Conservation (phyloP, 2,797 vertebrate species). For the Enteromius radiatus region DNA sequence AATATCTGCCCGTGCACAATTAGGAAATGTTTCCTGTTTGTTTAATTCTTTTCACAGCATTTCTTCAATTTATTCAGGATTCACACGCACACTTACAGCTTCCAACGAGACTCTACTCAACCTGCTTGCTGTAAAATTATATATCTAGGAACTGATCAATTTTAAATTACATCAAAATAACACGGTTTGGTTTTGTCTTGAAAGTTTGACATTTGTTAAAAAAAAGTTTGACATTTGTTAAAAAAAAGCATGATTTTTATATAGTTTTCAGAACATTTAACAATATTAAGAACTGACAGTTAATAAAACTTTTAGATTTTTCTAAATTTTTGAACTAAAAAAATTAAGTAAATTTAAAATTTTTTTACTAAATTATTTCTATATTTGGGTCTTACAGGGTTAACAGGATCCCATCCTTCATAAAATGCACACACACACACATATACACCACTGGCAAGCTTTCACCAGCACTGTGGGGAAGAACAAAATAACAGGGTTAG, state of each 20-base stretch:
- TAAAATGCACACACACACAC: background rate
- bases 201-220: too few relatives aligned
- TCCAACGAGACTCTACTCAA: background rate
- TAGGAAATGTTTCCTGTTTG: background rate
- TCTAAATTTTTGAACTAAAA: background rate
- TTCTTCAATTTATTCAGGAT: background rate
- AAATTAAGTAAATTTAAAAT: too few relatives aligned
- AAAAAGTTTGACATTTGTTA: background rate
- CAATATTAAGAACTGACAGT: background rate
- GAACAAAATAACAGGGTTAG: constrained; percentile 57
- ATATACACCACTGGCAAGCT: constrained; percentile 1
- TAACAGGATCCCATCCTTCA: background rate
- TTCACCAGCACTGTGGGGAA: constrained; percentile 33
- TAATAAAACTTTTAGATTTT: background rate
- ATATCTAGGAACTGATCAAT: background rate
- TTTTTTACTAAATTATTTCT: too few relatives aligned
- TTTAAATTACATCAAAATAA: background rate
- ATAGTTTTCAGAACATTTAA: background rate
- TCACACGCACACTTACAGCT: background rate
- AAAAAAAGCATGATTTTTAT: background rate
- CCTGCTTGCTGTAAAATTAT: background rate
- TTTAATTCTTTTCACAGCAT: background rate
- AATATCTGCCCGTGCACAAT: background rate
- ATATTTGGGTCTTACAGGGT: too few relatives aligned
- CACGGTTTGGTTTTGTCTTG: background rate